Conservation (phyloP, 1,140 invertebrate species). For the Drosophila tropicalis region DNA sequence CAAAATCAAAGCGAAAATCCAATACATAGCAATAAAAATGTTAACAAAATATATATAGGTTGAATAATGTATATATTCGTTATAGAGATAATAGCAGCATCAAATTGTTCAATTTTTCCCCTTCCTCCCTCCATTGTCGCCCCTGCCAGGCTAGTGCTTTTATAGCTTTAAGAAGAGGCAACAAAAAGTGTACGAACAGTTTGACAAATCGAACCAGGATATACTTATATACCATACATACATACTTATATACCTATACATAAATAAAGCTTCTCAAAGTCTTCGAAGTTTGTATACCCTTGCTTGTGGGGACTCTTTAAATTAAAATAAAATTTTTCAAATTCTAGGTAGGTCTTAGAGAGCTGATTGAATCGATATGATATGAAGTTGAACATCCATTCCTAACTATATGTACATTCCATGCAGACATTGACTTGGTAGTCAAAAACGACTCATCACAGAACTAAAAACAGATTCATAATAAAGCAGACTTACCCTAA, state of each 20-base stretch:
- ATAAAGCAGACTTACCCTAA: constrained; percentile 1
- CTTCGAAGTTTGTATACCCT: background rate
- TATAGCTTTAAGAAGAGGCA: background rate
- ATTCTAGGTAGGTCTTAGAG: too few species aligned
- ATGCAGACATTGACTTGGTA: too few species aligned
- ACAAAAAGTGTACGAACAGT: background rate
- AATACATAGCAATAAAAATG: constrained; percentile 28
- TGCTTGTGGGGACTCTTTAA: background rate
- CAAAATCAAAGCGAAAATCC: constrained; percentile 18
- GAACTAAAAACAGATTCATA: constrained; percentile 17
- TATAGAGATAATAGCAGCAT: constrained; percentile 53
- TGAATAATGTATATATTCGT: constrained; percentile 49
- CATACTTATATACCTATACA: background rate
- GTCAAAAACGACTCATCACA: too few species aligned
- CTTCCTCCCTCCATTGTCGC: background rate
- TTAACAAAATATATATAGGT: constrained; percentile 43
- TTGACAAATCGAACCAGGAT: background rate
- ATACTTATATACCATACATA: too few species aligned
- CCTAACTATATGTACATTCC: too few species aligned
- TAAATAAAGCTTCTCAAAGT: too few species aligned
- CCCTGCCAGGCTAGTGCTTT: constrained; percentile 2
- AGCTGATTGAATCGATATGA: too few species aligned
- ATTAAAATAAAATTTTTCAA: too few species aligned
- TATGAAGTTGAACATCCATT: too few species aligned
- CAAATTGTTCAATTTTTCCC: constrained; percentile 41